These are phyloP conservation scores for Elachura formosa DNA, from an alignment of 2,113 vertebrate genomes.

Conservation along the genomic window DNA sequence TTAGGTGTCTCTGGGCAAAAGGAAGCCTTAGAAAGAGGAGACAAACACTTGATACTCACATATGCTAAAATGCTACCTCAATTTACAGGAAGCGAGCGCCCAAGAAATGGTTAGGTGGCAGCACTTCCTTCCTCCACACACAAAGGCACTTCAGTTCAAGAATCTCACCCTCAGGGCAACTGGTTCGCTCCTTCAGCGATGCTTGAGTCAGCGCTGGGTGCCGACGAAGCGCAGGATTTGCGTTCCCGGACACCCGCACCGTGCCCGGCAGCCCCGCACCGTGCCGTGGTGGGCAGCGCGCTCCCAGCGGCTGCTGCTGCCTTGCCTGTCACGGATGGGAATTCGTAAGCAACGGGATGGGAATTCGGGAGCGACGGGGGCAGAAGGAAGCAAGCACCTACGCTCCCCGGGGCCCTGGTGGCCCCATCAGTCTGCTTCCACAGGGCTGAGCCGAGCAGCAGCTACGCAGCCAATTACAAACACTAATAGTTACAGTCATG, in stretches of 20 bases:
- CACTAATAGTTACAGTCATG: neutral
- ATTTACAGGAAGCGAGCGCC: neutral
- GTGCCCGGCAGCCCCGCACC: rapidly evolving
- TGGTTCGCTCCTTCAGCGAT: neutral
- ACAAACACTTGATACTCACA: rapidly evolving
- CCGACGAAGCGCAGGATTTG: rapidly evolving
- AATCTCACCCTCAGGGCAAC: neutral
- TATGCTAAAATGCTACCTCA: neutral
- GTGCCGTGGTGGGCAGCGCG: too few species aligned
- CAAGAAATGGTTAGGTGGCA: neutral
- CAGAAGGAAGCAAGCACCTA: neutral
- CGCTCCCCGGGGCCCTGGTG: rapidly evolving
- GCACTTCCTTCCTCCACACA: neutral
- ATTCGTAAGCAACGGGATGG: rapidly evolving
- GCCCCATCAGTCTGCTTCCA: rapidly evolving
- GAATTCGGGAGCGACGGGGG: rapidly evolving
- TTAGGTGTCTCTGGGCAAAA: neutral
- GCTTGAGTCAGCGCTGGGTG: rapidly evolving
- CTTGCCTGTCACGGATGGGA: rapidly evolving
- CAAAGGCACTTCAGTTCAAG: neutral
- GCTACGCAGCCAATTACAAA: neutral
- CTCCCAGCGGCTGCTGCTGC: too few species aligned
- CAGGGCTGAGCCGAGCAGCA: neutral
- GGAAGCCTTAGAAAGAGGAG: neutral
- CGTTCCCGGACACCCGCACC: rapidly evolving